Evolutionary conservation across 2,797 vertebrate species (phyloP).

Genomic region (Furcifer pardalis): DNA sequence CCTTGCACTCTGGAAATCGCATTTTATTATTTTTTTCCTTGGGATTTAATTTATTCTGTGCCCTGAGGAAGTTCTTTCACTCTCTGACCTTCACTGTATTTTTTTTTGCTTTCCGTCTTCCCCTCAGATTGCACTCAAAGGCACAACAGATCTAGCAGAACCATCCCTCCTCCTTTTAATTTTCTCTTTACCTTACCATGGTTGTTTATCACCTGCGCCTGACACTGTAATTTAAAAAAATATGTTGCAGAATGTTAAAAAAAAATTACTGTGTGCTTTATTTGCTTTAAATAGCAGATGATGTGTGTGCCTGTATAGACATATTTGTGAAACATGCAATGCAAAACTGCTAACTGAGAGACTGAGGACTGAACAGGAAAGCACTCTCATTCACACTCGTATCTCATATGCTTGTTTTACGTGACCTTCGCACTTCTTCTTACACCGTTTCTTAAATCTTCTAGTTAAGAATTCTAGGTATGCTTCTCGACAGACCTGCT

Average conservation of each 20-base stretch:
- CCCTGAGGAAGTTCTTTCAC: conserved; percentile 98
- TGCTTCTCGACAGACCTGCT: neutral
- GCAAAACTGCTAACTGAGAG: conserved; percentile 35
- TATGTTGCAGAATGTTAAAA: conserved; percentile 52
- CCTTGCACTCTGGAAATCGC: conserved; percentile 96
- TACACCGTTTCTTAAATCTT: no score
- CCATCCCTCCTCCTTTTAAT: conserved; percentile 75
- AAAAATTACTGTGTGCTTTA: conserved; percentile 33
- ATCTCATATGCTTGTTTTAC: neutral
- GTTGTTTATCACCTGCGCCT: conserved; percentile 70
- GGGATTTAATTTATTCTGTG: conserved; percentile 99
- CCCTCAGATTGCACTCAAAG: conserved; percentile 80
- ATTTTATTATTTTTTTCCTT: conserved; percentile 87
- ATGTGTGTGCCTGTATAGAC: neutral
- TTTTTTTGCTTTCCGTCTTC: conserved; percentile 66
- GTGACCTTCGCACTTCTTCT: neutral
- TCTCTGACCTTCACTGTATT: conserved; percentile 97
- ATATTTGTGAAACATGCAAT: conserved; percentile 60
- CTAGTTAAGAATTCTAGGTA: neutral
- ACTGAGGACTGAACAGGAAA: conserved; percentile 9
- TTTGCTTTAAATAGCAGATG: conserved; percentile 42
- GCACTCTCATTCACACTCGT: neutral
- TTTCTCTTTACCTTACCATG: conserved; percentile 71
- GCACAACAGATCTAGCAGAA: conserved; percentile 78
- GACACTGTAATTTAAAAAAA: conserved; percentile 68